Percentiles rank a stretch among this genome's conserved stretches.
Conservation (phyloP, 2,888 invertebrate genomes). For the Lasioglossum calceatum region DNA sequence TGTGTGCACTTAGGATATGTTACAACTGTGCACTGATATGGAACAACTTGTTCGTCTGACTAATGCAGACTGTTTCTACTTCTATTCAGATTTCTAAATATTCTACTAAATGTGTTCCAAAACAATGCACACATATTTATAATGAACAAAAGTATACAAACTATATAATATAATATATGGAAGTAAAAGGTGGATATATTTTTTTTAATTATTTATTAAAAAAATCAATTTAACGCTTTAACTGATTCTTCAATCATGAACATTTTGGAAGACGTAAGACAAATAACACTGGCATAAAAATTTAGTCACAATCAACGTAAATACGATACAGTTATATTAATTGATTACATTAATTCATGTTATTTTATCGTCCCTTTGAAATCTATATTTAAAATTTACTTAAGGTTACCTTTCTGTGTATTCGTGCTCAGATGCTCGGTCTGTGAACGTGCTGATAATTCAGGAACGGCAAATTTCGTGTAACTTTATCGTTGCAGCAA, state of each 20-base stretch:
- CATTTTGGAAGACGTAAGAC: no score
- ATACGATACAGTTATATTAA: no score
- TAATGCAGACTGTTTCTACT: background rate
- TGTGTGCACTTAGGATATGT: background rate
- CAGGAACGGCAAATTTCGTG: background rate
- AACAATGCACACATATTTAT: background rate
- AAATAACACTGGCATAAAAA: background rate
- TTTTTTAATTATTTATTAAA: background rate
- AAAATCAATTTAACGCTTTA: background rate
- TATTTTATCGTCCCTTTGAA: no score
- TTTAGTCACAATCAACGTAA: background rate
- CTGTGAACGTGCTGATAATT: no score
- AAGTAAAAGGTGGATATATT: background rate
- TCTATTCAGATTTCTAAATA: background rate
- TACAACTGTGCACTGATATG: background rate
- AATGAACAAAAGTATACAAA: background rate
- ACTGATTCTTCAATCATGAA: no score
- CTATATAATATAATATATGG: background rate
- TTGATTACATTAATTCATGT: no score
- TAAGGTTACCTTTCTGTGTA: background rate
- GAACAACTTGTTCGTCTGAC: background rate
- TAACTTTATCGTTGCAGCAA: background rate
- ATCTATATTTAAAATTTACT: background rate
- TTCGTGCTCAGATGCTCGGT: no score
- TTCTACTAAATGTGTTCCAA: background rate